Evolutionary conservation across 2,888 invertebrate genomes (phyloP).

Genomic region (Vanessa cardui): DNA sequence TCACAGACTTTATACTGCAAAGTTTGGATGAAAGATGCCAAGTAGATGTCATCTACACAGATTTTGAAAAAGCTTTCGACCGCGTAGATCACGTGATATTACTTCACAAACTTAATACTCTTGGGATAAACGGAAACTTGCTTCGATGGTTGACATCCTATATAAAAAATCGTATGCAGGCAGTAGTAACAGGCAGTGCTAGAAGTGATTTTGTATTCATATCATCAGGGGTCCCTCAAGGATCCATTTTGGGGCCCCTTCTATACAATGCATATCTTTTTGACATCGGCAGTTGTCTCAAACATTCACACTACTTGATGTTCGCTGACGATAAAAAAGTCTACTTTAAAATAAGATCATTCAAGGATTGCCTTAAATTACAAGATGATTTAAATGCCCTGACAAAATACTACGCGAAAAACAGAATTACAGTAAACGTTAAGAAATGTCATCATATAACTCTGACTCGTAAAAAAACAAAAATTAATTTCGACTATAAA

Average conservation of each 20-base stretch:
- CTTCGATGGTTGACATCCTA: slow-evolving; percentile 35
- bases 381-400: too few species aligned
- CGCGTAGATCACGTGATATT: slow-evolving; percentile 26
- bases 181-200: slow-evolving; percentile 19
- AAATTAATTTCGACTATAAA: too few species aligned
- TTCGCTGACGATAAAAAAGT: slow-evolving; percentile 36
- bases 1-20: slow-evolving; percentile 1
- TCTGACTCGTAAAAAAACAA: too few species aligned
- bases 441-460: too few species aligned
- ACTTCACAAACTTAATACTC: slow-evolving; percentile 24
- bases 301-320: slow-evolving; percentile 15
- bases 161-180: slow-evolving; percentile 31
- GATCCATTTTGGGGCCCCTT: slow-evolving; percentile 41
- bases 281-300: slow-evolving; percentile 29
- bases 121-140: slow-evolving; percentile 34
- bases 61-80: slow-evolving; percentile 3
- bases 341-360: too few species aligned
- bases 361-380: too few species aligned
- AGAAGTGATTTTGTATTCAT: slow-evolving; percentile 28
- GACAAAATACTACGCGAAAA: too few species aligned
- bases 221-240: slow-evolving; percentile 42
- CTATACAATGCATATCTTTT: slow-evolving; percentile 40
- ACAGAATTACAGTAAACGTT: too few species aligned
- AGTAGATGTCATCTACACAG: slow-evolving; percentile 21
- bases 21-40: slow-evolving; percentile 12